Evolutionary conservation across 2,113 vertebrate genomes (phyloP).

Genomic region (Tautogolabrus adspersus): DNA sequence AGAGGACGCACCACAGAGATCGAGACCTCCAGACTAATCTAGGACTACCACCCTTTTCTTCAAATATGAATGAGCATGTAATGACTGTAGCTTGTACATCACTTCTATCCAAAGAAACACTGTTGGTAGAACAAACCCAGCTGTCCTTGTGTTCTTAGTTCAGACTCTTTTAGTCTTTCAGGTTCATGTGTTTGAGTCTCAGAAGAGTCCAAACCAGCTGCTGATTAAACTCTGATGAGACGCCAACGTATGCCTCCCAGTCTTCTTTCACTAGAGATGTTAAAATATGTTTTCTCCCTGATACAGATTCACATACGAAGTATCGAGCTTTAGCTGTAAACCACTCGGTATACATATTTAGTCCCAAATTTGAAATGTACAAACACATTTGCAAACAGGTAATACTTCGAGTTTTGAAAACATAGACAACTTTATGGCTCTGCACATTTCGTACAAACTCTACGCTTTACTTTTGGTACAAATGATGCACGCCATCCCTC

Average conservation of each 20-base stretch:
- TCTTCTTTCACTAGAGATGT: background rate
- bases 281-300: too few species aligned
- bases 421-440: too few species aligned
- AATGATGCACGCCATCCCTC: too few species aligned
- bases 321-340: too few species aligned
- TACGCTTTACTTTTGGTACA: too few species aligned
- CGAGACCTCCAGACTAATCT: slow-evolving; percentile 67
- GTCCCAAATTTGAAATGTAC: too few species aligned
- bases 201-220: slow-evolving; percentile 14
- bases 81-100: slow-evolving; percentile 68
- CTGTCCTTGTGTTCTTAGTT: slow-evolving; percentile 52
- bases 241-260: slow-evolving; percentile 15
- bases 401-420: too few species aligned
- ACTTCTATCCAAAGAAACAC: slow-evolving; percentile 47
- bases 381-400: too few species aligned
- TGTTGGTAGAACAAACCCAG: slow-evolving; percentile 41
- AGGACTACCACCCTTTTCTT: slow-evolving; percentile 40
- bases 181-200: slow-evolving; percentile 20
- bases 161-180: slow-evolving; percentile 34
- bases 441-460: too few species aligned
- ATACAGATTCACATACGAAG: too few species aligned
- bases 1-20: slow-evolving; percentile 68
- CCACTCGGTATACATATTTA: too few species aligned
- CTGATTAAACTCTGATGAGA: slow-evolving; percentile 50
- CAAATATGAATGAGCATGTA: slow-evolving; percentile 55